phyloP scores from a whole-genome alignment of 1,140 invertebrate genomes.

The Dendrolimus kikuchii region DNA sequence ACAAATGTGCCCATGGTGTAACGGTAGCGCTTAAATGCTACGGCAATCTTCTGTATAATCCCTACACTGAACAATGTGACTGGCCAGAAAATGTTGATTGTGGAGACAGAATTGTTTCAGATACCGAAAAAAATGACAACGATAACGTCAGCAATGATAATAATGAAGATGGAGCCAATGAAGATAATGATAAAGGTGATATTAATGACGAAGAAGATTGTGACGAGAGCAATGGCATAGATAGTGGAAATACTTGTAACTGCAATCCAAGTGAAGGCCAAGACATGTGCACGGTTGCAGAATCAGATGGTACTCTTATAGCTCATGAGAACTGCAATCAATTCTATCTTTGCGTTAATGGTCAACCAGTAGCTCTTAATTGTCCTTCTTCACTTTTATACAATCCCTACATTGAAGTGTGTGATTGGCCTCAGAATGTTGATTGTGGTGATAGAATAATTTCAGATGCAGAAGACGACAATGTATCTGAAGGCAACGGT shows the following conservation, averaged over 20 bases:
- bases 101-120: constrained; percentile 10
- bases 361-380: constrained; percentile 36
- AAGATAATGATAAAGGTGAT: constrained; percentile 4
- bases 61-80: constrained; percentile 16
- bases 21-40: constrained; percentile 13
- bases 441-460: constrained; percentile 11
- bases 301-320: constrained; percentile 13
- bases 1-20: constrained; percentile 10
- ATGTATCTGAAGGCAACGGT: constrained; percentile 7
- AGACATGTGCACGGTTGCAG: constrained; percentile 11
- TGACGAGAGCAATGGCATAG: constrained; percentile 1
- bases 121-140: background rate
- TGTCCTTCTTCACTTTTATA: constrained; percentile 64
- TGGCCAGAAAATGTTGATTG: constrained; percentile 71
- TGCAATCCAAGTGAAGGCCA: constrained; percentile 17
- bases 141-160: constrained; percentile 2
- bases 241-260: constrained; percentile 7
- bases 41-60: constrained; percentile 13
- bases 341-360: constrained; percentile 26
- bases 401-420: constrained; percentile 70
- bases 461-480: constrained; percentile 3
- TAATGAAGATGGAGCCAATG: background rate
- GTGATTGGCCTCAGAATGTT: constrained; percentile 75
- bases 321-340: constrained; percentile 29
- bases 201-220: background rate